Conservation (phyloP, 1,140 invertebrate species). For the Brachionus koreanus region DNA sequence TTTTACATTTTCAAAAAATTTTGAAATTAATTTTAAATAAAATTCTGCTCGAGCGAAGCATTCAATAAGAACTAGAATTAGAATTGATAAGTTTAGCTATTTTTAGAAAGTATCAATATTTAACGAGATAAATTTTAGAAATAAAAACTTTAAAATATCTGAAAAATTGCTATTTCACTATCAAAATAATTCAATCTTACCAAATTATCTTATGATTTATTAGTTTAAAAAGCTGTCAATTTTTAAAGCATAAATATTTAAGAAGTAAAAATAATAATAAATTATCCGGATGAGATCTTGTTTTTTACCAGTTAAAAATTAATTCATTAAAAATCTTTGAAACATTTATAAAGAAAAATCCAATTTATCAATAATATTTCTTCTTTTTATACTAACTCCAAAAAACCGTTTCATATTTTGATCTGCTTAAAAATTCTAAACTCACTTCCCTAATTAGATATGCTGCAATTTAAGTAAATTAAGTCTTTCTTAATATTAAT, state of each 20-base stretch:
- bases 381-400: background rate
- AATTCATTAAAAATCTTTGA: background rate
- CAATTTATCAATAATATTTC: constrained; percentile 10
- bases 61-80: too few relatives aligned
- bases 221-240: background rate
- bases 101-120: background rate
- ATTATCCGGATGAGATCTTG: background rate
- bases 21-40: too few relatives aligned
- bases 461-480: background rate
- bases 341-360: background rate
- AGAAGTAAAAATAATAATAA: background rate
- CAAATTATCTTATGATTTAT: background rate
- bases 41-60: too few relatives aligned
- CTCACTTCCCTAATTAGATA: background rate
- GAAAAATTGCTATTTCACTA: background rate
- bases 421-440: background rate
- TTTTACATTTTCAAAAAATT: too few relatives aligned
- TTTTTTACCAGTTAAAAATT: background rate
- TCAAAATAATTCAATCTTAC: background rate
- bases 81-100: too few relatives aligned
- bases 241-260: background rate
- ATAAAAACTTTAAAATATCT: background rate
- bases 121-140: background rate
- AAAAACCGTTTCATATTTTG: background rate
- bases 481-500: background rate